phyloP scores from a whole-genome alignment of 2,888 invertebrate genomes.

The Eudemis profundana region DNA sequence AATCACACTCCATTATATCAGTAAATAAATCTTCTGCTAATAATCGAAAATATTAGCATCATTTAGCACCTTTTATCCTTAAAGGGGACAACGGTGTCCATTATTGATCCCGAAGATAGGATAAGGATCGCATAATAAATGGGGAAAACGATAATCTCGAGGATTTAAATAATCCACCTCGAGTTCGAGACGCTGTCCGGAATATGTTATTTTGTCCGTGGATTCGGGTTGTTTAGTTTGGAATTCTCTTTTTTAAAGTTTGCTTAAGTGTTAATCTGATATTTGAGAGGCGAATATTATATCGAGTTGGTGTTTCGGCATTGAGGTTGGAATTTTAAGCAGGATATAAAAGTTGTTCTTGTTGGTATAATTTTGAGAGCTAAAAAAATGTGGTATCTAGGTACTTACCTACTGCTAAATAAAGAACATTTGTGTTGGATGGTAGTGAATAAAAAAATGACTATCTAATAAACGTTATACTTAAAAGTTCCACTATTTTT shows the following conservation, averaged over 20 bases:
- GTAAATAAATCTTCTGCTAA: slow-evolving; percentile 22
- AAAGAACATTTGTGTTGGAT: no score
- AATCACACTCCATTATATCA: neutral
- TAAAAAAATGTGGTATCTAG: no score
- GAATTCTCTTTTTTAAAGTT: slow-evolving; percentile 15
- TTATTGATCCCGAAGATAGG: slow-evolving; percentile 41
- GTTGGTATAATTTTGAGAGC: no score
- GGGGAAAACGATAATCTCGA: slow-evolving; percentile 39
- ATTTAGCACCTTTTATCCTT: slow-evolving; percentile 40
- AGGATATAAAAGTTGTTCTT: neutral
- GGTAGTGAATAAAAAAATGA: no score
- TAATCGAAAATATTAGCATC: slow-evolving; percentile 28
- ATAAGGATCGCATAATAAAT: slow-evolving; percentile 43
- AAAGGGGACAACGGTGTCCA: slow-evolving; percentile 22
- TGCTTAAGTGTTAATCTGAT: slow-evolving; percentile 13
- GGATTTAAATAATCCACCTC: slow-evolving; percentile 42
- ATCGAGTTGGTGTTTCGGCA: neutral
- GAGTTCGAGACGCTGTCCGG: slow-evolving; percentile 32
- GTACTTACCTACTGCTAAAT: no score
- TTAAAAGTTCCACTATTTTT: no score
- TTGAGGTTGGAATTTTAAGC: neutral
- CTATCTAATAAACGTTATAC: no score
- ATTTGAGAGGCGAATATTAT: slow-evolving; percentile 3
- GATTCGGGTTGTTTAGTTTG: slow-evolving; percentile 24
- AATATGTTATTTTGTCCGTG: slow-evolving; percentile 40